phyloP scores from a whole-genome alignment of 2,888 invertebrate species.

The Mycalesis mineus region DNA sequence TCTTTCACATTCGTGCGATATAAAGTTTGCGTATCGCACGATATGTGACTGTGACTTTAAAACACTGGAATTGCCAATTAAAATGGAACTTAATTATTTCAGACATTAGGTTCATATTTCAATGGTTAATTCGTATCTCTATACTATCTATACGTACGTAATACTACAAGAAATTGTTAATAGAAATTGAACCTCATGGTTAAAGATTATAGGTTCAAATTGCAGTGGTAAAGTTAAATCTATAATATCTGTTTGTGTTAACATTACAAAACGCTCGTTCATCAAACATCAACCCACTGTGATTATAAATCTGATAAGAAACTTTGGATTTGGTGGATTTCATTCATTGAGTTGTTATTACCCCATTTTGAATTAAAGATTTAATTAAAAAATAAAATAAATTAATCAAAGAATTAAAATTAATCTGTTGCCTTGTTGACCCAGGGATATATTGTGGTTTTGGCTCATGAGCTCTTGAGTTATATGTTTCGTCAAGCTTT shows the following conservation, averaged over 20 bases:
- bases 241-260: too few species aligned
- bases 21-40: conserved; percentile 18
- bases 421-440: too few species aligned
- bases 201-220: too few species aligned
- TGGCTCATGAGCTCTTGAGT: too few species aligned
- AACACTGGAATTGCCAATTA: neutral
- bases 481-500: too few species aligned
- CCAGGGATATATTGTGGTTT: too few species aligned
- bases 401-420: too few species aligned
- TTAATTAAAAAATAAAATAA: neutral
- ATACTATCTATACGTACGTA: conserved; percentile 43
- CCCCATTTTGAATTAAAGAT: neutral
- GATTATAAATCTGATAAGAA: conserved; percentile 58
- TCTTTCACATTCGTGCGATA: conserved; percentile 11
- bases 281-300: conserved; percentile 62
- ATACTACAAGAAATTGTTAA: too few species aligned
- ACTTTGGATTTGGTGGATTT: conserved; percentile 35
- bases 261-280: conserved; percentile 75
- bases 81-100: neutral
- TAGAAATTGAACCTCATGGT: too few species aligned
- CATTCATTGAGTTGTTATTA: conserved; percentile 42
- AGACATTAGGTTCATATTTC: conserved; percentile 17
- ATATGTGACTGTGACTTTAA: conserved; percentile 8
- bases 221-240: too few species aligned
- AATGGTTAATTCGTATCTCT: conserved; percentile 16